Percentiles rank a stretch among this genome's conserved stretches.
These are phyloP conservation scores for Coilia nasus DNA, from an alignment of 2,797 vertebrate species.

Conservation along the genomic window DNA sequence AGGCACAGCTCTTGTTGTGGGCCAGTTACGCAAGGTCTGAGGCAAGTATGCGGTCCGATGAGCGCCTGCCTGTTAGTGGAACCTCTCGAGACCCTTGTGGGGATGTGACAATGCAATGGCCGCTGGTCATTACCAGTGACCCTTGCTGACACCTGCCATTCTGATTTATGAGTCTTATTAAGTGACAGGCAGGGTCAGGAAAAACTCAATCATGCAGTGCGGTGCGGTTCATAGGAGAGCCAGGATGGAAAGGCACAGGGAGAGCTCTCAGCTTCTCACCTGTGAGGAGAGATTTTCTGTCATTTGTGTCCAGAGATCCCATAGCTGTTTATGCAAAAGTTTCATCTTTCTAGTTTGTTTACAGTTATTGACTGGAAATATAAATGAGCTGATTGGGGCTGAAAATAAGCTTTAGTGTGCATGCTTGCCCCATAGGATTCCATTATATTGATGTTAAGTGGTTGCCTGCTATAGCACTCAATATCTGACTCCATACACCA, in stretches of 20 bases:
- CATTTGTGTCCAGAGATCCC: not conserved
- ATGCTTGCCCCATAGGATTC: no score
- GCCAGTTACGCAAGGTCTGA: not conserved
- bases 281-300: not conserved
- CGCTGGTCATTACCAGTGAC: conserved; percentile 3
- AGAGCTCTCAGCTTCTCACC: not conserved
- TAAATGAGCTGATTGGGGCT: no score
- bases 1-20: not conserved
- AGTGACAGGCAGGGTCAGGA: not conserved
- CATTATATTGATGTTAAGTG: no score
- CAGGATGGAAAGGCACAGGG: not conserved
- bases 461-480: not conserved
- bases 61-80: not conserved
- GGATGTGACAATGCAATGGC: not conserved
- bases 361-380: no score
- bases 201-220: not conserved
- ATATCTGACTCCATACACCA: no score
- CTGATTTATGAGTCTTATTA: conserved; percentile 21
- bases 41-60: not conserved
- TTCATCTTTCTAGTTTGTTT: no score
- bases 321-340: not conserved
- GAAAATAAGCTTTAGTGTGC: no score
- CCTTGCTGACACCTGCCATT: conserved; percentile 16
- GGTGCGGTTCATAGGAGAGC: not conserved
- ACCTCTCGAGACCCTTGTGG: not conserved